Percentiles rank a stretch among this genome's conserved stretches.
These are phyloP conservation scores for Drosophila eohydei DNA, from an alignment of 2,888 invertebrate genomes.

Conservation along the genomic window DNA sequence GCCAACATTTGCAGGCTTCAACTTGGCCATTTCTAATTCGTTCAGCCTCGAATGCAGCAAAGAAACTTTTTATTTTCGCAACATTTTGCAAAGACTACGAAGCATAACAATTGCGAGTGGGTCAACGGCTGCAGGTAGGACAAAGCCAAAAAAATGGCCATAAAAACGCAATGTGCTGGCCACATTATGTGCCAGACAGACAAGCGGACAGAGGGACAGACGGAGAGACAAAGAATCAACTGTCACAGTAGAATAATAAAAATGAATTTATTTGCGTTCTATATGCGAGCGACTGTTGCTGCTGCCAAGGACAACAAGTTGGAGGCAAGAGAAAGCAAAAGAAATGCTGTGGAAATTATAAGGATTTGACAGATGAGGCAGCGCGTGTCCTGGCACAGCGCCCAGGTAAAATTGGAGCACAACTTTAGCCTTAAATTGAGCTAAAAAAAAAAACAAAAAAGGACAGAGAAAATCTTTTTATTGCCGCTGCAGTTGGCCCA, in stretches of 20 bases:
- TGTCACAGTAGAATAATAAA: constrained; percentile 75
- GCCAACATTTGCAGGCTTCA: neutral
- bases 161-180: constrained; percentile 20
- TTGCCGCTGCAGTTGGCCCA: constrained; percentile 64
- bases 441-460: constrained; percentile 40
- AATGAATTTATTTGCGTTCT: constrained; percentile 74
- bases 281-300: constrained; percentile 36
- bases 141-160: constrained; percentile 2
- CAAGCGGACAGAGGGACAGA: constrained; percentile 20
- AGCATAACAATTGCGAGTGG: constrained; percentile 21
- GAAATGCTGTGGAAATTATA: constrained; percentile 60
- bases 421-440: constrained; percentile 68
- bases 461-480: constrained; percentile 32
- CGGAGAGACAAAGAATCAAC: constrained; percentile 58
- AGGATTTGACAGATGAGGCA: constrained; percentile 76
- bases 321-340: constrained; percentile 18
- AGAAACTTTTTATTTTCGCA: constrained; percentile 6
- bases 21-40: neutral
- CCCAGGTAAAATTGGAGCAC: constrained; percentile 57
- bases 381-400: constrained; percentile 41
- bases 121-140: constrained; percentile 27
- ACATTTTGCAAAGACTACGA: constrained; percentile 16
- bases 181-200: constrained; percentile 29
- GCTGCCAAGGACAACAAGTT: constrained; percentile 72
- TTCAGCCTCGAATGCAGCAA: constrained; percentile 3